Evolutionary conservation across 2,888 invertebrate genomes (phyloP).

Genomic region (Drosophila borborema): DNA sequence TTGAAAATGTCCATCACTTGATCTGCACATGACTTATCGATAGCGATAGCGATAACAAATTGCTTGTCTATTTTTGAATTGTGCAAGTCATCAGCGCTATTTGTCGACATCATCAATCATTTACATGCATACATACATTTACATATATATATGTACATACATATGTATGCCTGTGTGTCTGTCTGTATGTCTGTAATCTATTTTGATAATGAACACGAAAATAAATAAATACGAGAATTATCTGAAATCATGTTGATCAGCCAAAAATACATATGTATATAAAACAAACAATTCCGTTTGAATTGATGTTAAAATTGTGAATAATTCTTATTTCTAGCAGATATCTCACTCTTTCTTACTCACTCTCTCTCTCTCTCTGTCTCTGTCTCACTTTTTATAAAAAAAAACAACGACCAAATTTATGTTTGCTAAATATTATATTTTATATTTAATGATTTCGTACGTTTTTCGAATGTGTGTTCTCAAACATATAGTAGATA

Average conservation of each 20-base stretch:
- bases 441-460: slow-evolving; percentile 4
- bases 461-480: not conserved
- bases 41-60: slow-evolving; percentile 29
- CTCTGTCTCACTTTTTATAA: not conserved
- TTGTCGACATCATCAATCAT: slow-evolving; percentile 6
- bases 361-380: not conserved
- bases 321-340: not conserved
- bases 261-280: slow-evolving; percentile 1
- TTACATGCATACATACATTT: not conserved
- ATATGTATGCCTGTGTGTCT: not conserved
- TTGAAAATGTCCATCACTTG: slow-evolving; percentile 14
- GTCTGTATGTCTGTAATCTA: not conserved
- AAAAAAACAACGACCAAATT: slow-evolving; percentile 1
- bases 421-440: slow-evolving; percentile 5
- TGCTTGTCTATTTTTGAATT: slow-evolving; percentile 2
- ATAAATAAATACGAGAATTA: slow-evolving; percentile 10
- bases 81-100: slow-evolving; percentile 16
- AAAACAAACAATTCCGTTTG: not conserved
- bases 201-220: slow-evolving; percentile 4
- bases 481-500: not conserved
- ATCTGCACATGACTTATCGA: slow-evolving; percentile 29
- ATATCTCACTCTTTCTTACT: not conserved
- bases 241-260: not conserved
- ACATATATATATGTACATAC: not conserved
- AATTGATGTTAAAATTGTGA: not conserved